These are phyloP conservation scores for Crypturellus tataupa DNA, from an alignment of 2,797 vertebrate genomes.

Conservation along the genomic window DNA sequence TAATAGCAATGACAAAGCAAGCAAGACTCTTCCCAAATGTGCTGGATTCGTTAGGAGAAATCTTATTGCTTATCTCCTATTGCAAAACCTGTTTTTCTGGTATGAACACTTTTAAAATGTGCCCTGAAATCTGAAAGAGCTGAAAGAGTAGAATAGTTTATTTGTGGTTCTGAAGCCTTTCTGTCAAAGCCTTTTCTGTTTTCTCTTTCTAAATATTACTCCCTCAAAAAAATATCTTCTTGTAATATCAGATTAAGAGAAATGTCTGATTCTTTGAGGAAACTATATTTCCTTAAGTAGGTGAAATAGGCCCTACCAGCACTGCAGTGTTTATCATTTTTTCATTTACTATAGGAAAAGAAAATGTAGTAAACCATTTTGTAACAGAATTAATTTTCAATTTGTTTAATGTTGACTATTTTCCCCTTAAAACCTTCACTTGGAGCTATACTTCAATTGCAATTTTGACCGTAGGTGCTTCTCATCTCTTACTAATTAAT, in stretches of 20 bases:
- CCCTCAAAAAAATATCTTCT: background rate
- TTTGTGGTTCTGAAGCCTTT: background rate
- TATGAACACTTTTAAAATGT: background rate
- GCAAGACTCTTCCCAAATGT: background rate
- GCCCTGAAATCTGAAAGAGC: background rate
- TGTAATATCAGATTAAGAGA: background rate
- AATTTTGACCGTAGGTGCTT: background rate
- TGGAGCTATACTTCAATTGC: background rate
- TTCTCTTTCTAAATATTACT: background rate
- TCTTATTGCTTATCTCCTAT: background rate
- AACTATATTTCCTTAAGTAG: background rate
- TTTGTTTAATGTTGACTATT: background rate
- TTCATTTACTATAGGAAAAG: conserved; percentile 33
- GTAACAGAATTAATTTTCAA: background rate
- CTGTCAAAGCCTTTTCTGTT: background rate
- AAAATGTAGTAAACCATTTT: background rate
- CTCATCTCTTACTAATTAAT: background rate
- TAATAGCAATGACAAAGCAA: background rate
- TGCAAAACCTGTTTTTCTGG: background rate
- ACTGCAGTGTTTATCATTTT: background rate
- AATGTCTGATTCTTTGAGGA: background rate
- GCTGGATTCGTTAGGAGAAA: background rate
- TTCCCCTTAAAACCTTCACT: background rate
- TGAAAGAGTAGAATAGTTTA: background rate
- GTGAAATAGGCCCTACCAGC: background rate